Evolutionary conservation across 2,113 vertebrate genomes (phyloP).

Genomic region (Mirza zaza): DNA sequence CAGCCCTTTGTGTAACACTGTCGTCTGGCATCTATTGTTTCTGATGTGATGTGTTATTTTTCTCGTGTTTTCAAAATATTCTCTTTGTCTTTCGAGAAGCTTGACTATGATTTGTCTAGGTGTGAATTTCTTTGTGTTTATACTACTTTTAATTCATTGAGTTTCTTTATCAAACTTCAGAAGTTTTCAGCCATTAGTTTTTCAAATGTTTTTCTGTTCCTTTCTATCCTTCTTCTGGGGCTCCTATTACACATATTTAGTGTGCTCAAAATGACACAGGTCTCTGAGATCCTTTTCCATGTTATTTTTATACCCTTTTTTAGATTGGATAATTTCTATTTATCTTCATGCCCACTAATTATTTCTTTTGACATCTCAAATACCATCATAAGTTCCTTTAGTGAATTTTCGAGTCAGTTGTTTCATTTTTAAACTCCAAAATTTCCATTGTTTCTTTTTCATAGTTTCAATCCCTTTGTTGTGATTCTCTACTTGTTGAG

Average conservation of each 20-base stretch:
- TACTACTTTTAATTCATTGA: background rate
- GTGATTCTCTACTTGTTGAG: background rate
- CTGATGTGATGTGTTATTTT: background rate
- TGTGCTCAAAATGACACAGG: background rate
- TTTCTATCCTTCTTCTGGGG: background rate
- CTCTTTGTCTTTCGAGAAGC: background rate
- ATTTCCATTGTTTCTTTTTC: background rate
- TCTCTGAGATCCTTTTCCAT: background rate
- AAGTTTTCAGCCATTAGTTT: slow-evolving; percentile 6
- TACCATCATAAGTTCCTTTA: background rate
- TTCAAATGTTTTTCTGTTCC: background rate
- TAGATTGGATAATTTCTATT: background rate
- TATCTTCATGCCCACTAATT: background rate
- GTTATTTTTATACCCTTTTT: background rate
- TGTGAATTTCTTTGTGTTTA: background rate
- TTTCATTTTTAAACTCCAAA: background rate
- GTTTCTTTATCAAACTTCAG: background rate
- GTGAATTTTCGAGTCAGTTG: background rate
- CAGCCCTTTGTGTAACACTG: background rate
- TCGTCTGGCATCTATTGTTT: background rate
- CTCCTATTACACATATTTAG: background rate
- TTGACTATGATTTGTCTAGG: background rate
- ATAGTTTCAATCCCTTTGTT: background rate
- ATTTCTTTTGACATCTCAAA: slow-evolving; percentile 13
- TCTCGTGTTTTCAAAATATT: background rate